Evolutionary conservation across 2,113 vertebrate species (phyloP).

Genomic region (Eclectus roratus): DNA sequence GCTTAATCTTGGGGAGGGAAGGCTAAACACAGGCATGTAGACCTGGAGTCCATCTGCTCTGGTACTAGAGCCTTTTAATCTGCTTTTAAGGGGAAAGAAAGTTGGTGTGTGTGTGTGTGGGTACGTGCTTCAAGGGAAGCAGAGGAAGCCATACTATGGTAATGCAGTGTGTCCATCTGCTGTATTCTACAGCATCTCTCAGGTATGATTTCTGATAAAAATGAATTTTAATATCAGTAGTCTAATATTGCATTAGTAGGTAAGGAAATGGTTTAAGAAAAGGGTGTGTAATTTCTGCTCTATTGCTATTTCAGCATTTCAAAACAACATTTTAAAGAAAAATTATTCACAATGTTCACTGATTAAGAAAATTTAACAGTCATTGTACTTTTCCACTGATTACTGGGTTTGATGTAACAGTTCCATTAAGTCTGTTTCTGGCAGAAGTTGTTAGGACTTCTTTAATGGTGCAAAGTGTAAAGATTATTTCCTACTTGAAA

Average conservation of each 20-base stretch:
- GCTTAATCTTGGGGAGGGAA: not conserved
- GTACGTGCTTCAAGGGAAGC: accelerated
- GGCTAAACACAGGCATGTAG: not conserved
- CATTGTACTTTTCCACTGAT: not conserved
- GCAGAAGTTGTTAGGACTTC: not conserved
- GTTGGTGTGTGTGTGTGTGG: accelerated
- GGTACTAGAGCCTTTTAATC: not conserved
- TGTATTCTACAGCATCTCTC: not conserved
- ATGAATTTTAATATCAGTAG: not conserved
- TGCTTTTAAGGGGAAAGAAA: not conserved
- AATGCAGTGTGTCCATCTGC: not conserved
- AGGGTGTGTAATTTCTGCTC: not conserved
- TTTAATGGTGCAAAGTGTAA: not conserved
- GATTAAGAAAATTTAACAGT: not conserved
- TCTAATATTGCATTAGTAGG: not conserved
- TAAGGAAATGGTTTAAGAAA: not conserved
- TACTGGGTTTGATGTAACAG: not conserved
- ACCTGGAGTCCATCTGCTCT: not conserved
- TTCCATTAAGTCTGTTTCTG: not conserved
- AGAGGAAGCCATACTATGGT: accelerated
- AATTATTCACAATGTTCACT: not conserved
- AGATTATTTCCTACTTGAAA: not conserved
- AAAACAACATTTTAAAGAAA: not conserved
- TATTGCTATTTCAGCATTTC: not conserved
- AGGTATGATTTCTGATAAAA: not conserved